These are phyloP conservation scores for Lacerta agilis DNA, from an alignment of 2,797 vertebrate genomes.

Conservation along the genomic window DNA sequence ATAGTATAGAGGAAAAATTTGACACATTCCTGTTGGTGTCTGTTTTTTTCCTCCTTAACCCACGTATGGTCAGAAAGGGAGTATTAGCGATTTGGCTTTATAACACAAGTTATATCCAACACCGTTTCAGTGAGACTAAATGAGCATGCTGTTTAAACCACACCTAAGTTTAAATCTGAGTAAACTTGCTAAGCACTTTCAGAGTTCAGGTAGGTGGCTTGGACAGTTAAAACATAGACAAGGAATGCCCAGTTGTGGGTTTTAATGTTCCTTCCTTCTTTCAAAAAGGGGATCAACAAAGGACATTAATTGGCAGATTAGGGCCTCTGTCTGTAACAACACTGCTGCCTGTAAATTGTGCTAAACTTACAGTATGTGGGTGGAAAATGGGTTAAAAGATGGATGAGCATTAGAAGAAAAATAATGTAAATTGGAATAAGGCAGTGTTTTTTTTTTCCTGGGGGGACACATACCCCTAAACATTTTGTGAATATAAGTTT, in stretches of 20 bases:
- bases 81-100: background rate
- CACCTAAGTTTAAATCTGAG: accelerated
- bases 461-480: too few relatives aligned
- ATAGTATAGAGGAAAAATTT: too few relatives aligned
- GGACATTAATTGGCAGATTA: background rate
- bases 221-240: conserved; percentile 38
- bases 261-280: background rate
- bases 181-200: conserved; percentile 27
- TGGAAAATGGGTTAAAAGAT: background rate
- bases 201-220: conserved; percentile 27
- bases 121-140: conserved; percentile 5
- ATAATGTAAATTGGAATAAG: background rate
- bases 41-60: background rate
- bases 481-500: too few relatives aligned
- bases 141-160: background rate
- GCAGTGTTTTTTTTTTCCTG: too few relatives aligned
- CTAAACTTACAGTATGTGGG: background rate
- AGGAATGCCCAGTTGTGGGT: background rate
- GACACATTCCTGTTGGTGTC: background rate
- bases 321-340: background rate
- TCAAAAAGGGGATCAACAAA: background rate
- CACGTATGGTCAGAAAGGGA: background rate
- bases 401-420: background rate
- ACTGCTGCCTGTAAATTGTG: background rate
- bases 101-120: conserved; percentile 6